Conservation (phyloP, 2,797 vertebrate genomes). For the Chaunax sp. region DNA sequence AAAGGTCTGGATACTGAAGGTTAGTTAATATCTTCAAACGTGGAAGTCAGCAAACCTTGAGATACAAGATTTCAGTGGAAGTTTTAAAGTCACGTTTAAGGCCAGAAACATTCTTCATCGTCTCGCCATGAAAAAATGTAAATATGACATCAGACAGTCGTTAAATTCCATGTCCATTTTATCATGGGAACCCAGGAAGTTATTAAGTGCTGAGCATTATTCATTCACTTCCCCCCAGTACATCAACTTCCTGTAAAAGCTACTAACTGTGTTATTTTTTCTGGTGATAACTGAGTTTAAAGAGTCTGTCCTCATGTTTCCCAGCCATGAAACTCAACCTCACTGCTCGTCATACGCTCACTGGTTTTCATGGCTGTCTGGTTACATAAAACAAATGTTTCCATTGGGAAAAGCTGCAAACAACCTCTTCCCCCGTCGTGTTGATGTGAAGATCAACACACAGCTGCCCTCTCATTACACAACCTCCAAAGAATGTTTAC, state of each 20-base stretch:
- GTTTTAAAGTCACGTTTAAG: not conserved
- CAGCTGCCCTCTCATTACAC: slow-evolving; percentile 73
- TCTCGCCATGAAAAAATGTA: not conserved
- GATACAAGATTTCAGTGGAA: not conserved
- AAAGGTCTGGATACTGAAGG: too few species aligned
- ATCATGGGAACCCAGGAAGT: slow-evolving; percentile 61
- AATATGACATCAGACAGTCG: slow-evolving; percentile 3
- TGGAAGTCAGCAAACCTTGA: not conserved
- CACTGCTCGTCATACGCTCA: not conserved
- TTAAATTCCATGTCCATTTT: slow-evolving; percentile 23
- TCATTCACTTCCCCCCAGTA: slow-evolving; percentile 25
- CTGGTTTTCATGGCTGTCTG: slow-evolving; percentile 34
- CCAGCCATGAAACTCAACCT: slow-evolving; percentile 5
- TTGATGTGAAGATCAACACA: slow-evolving; percentile 36
- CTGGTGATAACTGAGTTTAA: slow-evolving; percentile 2
- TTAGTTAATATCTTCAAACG: too few species aligned
- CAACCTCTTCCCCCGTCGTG: not conserved
- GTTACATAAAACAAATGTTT: slow-evolving; percentile 52
- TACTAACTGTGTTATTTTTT: not conserved
- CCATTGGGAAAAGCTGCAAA: slow-evolving; percentile 28
- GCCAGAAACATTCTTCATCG: not conserved
- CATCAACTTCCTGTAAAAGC: slow-evolving; percentile 32
- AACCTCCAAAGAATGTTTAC: slow-evolving; percentile 68
- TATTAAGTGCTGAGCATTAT: slow-evolving; percentile 38
- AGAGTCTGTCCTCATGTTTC: slow-evolving; percentile 13